Conservation (phyloP, 2,888 invertebrate species). For the Frankliniella fusca region DNA sequence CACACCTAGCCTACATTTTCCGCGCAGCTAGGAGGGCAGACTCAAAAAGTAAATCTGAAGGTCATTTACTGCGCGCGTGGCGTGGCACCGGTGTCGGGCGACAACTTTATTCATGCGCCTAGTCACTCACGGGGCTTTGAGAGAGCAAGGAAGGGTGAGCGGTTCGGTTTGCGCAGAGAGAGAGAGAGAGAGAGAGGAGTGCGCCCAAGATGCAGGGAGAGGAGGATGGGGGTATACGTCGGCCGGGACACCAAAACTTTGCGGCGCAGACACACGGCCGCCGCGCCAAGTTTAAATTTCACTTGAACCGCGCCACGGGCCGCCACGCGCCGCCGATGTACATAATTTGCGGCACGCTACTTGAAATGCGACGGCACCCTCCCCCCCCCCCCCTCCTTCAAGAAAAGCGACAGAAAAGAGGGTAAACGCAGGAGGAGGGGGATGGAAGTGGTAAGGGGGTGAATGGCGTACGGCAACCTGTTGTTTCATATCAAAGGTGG, state of each 20-base stretch:
- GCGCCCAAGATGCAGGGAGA: no score
- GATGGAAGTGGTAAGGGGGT: background rate
- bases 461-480: background rate
- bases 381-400: no score
- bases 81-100: background rate
- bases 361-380: background rate
- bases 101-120: constrained; percentile 8
- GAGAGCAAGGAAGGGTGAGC: no score
- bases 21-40: no score
- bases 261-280: background rate
- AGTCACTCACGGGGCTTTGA: no score
- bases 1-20: no score
- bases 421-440: background rate
- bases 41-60: background rate
- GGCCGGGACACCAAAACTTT: no score
- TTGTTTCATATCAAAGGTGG: background rate
- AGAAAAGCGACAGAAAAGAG: no score
- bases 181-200: background rate
- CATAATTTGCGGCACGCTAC: background rate
- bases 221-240: no score
- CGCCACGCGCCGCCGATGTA: background rate
- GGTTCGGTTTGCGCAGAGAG: no score
- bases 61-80: background rate
- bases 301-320: background rate
- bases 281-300: constrained; percentile 16